Base-by-base conservation (phyloP, 2,113 vertebrate genomes). In the Sturnus vulgaris region DNA sequence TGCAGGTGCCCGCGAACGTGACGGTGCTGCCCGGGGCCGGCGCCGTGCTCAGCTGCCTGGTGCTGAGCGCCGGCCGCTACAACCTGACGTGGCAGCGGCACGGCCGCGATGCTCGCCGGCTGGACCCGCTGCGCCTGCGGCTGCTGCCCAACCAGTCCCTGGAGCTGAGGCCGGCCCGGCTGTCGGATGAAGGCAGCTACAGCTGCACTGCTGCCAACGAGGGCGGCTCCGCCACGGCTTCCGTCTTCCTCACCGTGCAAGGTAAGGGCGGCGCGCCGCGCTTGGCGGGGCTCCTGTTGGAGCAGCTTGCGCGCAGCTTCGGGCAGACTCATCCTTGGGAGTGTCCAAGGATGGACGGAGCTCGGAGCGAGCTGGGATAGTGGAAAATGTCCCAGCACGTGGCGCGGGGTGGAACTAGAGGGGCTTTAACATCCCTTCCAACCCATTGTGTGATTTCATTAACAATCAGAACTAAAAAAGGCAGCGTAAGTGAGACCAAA, bases 31-130 rank as follows among this genome's bases (percentile, higher is more conserved):
- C 98, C 0, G 98, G 99, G 40, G 97, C 98, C n/a, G 96, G 15
- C 23, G 98, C 98, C 1, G 31, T 99, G 75, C 97, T 99, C 92
- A 98, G 98, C 11, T 99, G 99, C 95, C 88, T 98, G 3, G 97
- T 98, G 15, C 53, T 96, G 71, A 99, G 99, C 89, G 98, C 98
- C 0, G 98, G 99, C 55, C 97, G 4, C 72, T 99, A 99, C 97
- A 99, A 99, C 95, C 98, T 99, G 39, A 99, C 98, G 42, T 99
- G 99, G 99, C 97, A 98, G 82, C 98, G 97, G 49, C 98, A 97
- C 2, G 97, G 97, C 33, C 93, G 91, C 5, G 98, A 99, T 4
- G 90, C 97, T 49, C 97, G 96, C 9, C 64, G 96, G 23, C 60
- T 94, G 68, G 98, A 98, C 55, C 97, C 98, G 15, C 76, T 81